Evolutionary conservation across 2,113 vertebrate species (phyloP).

Genomic region (Thalassoma bifasciatum): DNA sequence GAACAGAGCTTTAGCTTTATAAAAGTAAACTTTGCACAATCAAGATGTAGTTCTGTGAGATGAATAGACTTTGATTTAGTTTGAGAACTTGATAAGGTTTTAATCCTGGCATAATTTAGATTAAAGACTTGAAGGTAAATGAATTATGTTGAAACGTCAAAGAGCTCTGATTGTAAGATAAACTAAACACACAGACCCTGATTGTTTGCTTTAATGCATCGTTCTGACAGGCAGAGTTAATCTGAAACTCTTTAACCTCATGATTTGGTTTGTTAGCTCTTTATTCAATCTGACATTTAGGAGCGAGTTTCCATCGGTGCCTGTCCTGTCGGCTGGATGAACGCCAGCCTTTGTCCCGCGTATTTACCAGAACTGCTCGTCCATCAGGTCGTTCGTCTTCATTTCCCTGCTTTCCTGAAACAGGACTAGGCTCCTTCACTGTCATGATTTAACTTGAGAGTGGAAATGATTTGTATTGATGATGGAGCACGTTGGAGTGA

Average conservation of each 20-base stretch:
- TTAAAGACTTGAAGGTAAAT: too few relatives aligned
- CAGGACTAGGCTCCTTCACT: not conserved
- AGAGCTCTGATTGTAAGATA: not conserved
- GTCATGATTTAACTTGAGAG: too few relatives aligned
- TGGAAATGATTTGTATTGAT: not conserved
- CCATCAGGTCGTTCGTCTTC: not conserved
- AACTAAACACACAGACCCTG: not conserved
- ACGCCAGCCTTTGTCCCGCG: not conserved
- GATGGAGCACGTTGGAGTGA: not conserved
- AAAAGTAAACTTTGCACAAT: too few relatives aligned
- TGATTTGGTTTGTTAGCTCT: conserved; percentile 50
- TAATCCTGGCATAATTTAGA: too few relatives aligned
- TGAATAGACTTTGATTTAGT: too few relatives aligned
- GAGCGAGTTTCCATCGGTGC: conserved; percentile 29
- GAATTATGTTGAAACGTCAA: not conserved
- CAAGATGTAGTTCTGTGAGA: too few relatives aligned
- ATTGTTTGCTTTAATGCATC: not conserved
- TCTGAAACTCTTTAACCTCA: conserved; percentile 40
- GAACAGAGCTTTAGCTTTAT: too few relatives aligned
- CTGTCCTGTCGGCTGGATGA: conserved; percentile 14
- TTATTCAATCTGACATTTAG: conserved; percentile 63
- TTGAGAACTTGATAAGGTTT: too few relatives aligned
- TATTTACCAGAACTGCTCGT: conserved; percentile 34
- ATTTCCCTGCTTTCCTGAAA: conserved; percentile 14
- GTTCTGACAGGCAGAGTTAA: not conserved